A percentile compares a stretch with the other conserved stretches of the same genome.
These are phyloP conservation scores for Trissoscelio sp. DNA, from an alignment of 2,888 invertebrate species.

Conservation along the genomic window DNA sequence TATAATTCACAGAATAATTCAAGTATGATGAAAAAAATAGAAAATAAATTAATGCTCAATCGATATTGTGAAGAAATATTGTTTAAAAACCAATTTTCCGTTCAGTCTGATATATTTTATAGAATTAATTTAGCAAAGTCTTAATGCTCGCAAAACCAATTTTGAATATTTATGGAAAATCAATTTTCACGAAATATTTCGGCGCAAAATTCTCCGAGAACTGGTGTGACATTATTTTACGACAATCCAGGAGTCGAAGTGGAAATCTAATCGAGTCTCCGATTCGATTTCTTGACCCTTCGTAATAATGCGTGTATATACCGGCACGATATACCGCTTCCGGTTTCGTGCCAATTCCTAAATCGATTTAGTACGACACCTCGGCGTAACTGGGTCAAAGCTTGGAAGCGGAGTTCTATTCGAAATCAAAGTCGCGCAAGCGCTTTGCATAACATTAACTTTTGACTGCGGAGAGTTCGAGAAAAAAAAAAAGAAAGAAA, in stretches of 20 bases:
- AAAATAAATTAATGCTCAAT: too few species aligned
- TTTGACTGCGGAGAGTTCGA: slow-evolving; percentile 8
- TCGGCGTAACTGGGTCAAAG: slow-evolving; percentile 74
- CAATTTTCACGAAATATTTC: neutral
- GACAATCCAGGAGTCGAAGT: neutral
- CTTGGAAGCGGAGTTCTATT: slow-evolving; percentile 60
- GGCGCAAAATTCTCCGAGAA: neutral
- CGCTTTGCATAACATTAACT: slow-evolving; percentile 49
- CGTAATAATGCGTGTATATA: slow-evolving; percentile 39
- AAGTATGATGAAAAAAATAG: too few species aligned
- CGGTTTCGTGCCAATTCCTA: slow-evolving; percentile 72
- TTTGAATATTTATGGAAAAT: slow-evolving; percentile 4
- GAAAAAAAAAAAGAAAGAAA: slow-evolving; percentile 10
- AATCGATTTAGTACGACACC: slow-evolving; percentile 75
- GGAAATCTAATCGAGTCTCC: slow-evolving; percentile 39
- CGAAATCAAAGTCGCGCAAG: slow-evolving; percentile 58
- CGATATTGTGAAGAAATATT: too few species aligned
- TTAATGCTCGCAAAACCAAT: neutral
- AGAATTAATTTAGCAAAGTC: neutral
- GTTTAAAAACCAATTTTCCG: too few species aligned
- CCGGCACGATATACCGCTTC: slow-evolving; percentile 44
- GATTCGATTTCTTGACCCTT: slow-evolving; percentile 56
- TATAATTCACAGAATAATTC: too few species aligned
- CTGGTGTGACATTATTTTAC: neutral
- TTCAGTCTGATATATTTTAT: neutral